phyloP scores from a whole-genome alignment of 2,113 vertebrate species.

The Ailurus styani region DNA sequence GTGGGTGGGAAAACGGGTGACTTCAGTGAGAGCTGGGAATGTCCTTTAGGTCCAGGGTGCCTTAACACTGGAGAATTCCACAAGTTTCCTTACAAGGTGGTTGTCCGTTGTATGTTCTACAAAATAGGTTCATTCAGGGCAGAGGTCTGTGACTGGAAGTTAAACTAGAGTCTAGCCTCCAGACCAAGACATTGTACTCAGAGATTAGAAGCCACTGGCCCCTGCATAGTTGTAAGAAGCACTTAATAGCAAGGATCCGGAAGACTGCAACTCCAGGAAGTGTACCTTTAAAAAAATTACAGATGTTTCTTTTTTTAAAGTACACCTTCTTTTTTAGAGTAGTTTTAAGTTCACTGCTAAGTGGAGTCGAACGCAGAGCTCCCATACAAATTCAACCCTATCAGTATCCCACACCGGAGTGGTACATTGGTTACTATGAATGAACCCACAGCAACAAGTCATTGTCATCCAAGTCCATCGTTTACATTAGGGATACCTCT shows the following conservation, averaged over 20 bases:
- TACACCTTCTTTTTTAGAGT: not conserved
- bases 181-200: not conserved
- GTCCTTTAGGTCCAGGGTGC: not conserved
- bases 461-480: not conserved
- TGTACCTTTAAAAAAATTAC: not conserved
- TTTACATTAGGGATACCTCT: not conserved
- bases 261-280: not conserved
- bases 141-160: not conserved
- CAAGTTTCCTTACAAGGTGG: not conserved
- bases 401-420: not conserved
- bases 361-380: not conserved
- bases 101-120: not conserved
- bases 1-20: not conserved
- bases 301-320: not conserved
- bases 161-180: not conserved
- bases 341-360: not conserved
- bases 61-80: not conserved
- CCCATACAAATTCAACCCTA: not conserved
- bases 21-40: not conserved
- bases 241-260: not conserved
- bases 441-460: not conserved
- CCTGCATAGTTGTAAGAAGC: not conserved
- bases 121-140: constrained; percentile 42
- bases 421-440: not conserved
- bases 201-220: not conserved